These are phyloP conservation scores for Bryconaethiops microstoma DNA, from an alignment of 2,797 vertebrate genomes.

Conservation along the genomic window DNA sequence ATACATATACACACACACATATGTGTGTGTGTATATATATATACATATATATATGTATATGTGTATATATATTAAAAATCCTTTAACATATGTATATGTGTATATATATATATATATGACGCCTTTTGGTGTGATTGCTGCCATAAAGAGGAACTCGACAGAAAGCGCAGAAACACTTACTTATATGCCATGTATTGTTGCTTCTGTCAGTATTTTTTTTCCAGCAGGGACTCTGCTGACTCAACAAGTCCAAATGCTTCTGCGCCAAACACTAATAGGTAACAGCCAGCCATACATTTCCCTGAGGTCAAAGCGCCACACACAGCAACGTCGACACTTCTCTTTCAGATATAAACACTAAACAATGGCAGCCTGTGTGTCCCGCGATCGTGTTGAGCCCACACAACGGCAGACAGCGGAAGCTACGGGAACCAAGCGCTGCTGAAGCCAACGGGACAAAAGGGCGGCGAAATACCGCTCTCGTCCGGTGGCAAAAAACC, in stretches of 20 bases:
- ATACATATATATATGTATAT: too few species aligned
- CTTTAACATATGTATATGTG: too few species aligned
- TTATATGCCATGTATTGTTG: slow-evolving; percentile 8
- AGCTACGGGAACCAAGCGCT: slow-evolving; percentile 27
- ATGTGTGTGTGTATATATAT: too few species aligned
- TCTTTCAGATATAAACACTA: slow-evolving; percentile 35
- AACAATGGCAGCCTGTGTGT: slow-evolving; percentile 31
- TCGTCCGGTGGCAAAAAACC: not conserved
- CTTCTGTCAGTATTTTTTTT: not conserved
- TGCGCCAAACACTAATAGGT: slow-evolving; percentile 29
- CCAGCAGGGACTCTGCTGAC: slow-evolving; percentile 28
- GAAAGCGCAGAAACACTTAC: not conserved
- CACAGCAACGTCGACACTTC: slow-evolving; percentile 31
- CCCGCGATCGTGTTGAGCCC: slow-evolving; percentile 24
- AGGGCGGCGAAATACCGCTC: not conserved
- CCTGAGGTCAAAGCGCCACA: slow-evolving; percentile 32
- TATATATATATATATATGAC: too few species aligned
- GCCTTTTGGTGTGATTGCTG: too few species aligned
- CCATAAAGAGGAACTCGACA: too few species aligned
- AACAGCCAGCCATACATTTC: slow-evolving; percentile 46
- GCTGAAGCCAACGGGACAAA: slow-evolving; percentile 16
- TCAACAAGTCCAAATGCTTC: slow-evolving; percentile 36
- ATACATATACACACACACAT: too few species aligned
- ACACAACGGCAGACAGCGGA: slow-evolving; percentile 25
- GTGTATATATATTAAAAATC: too few species aligned